These are phyloP conservation scores for Ammodytes marinus DNA, from an alignment of 2,113 vertebrate genomes.

Conservation along the genomic window DNA sequence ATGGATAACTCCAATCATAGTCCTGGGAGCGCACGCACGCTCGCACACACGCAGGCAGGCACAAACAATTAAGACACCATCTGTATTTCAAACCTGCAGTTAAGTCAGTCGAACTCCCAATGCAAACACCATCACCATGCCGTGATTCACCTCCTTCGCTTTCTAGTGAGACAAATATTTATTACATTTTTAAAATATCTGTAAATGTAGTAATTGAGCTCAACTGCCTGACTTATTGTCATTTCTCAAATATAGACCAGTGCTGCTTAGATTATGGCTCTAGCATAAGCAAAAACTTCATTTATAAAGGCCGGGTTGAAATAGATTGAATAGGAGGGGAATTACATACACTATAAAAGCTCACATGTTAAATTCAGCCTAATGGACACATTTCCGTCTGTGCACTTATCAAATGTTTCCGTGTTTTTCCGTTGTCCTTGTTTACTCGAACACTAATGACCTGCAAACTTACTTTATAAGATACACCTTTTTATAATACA, in stretches of 20 bases:
- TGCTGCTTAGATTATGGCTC: constrained; percentile 25
- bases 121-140: constrained; percentile 53
- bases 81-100: constrained; percentile 71
- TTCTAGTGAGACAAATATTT: constrained; percentile 64
- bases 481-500: too few relatives aligned
- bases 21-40: constrained; percentile 30
- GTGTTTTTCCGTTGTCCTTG: too few relatives aligned
- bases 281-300: not conserved
- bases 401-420: too few relatives aligned
- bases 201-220: constrained; percentile 60
- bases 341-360: not conserved
- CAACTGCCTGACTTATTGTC: constrained; percentile 7
- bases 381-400: not conserved
- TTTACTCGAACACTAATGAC: too few relatives aligned
- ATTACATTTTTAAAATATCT: constrained; percentile 52
- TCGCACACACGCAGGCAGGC: constrained; percentile 40
- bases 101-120: constrained; percentile 62
- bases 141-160: constrained; percentile 45
- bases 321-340: not conserved
- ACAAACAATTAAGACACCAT: constrained; percentile 74
- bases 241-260: not conserved
- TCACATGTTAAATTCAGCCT: not conserved
- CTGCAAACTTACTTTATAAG: too few relatives aligned
- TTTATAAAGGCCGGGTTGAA: not conserved
- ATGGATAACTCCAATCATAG: constrained; percentile 84